Evolutionary conservation across 2,113 vertebrate species (phyloP).

Genomic region (Gymnocephalus cernua): DNA sequence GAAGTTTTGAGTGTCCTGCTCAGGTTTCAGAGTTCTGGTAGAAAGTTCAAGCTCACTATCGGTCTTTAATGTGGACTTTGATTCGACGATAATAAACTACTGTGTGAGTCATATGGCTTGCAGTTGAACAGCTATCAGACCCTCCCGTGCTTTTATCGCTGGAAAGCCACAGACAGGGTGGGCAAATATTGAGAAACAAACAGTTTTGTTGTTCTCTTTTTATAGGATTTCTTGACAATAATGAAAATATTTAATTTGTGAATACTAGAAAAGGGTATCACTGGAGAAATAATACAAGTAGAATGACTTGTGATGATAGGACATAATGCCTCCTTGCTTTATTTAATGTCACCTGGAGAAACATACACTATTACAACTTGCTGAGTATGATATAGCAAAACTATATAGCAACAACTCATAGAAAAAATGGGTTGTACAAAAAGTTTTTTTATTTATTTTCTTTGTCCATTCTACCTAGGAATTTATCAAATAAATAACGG

Average conservation of each 20-base stretch:
- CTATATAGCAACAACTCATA: neutral
- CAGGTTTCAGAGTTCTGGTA: neutral
- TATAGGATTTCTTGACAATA: no score
- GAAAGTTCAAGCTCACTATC: neutral
- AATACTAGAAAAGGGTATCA: no score
- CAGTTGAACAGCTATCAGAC: neutral
- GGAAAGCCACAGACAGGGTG: no score
- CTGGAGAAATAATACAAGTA: no score
- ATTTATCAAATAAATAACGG: neutral
- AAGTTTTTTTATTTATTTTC: neutral
- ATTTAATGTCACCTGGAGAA: neutral
- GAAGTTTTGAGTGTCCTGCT: neutral
- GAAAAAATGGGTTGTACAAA: neutral
- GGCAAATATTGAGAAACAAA: no score
- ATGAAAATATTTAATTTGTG: no score
- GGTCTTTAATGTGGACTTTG: neutral
- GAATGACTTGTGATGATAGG: no score
- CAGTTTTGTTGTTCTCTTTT: no score
- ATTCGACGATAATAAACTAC: neutral
- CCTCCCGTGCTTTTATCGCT: neutral
- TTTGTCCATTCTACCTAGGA: neutral
- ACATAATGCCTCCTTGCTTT: no score
- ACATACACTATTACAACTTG: neutral
- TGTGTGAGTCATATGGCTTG: neutral
- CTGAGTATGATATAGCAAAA: neutral